Conservation (phyloP, 37 sponge, comb jelly and placozoan species). For the Crambe crambe region DNA sequence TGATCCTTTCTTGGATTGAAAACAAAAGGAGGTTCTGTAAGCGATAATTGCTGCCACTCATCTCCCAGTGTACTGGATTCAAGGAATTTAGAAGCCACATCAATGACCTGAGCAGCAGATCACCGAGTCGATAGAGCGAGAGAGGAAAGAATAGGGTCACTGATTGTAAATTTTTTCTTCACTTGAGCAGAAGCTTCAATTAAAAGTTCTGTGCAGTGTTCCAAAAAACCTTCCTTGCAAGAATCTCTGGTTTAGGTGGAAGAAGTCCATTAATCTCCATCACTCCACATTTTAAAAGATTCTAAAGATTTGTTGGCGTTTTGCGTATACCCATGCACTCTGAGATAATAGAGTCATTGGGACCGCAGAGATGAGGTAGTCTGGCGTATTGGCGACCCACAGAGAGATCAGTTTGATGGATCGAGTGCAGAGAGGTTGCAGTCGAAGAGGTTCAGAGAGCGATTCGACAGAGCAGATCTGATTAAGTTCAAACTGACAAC, state of each 20-base stretch:
- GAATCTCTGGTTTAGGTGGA: slow-evolving; percentile 1
- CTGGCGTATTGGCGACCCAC: too few relatives aligned
- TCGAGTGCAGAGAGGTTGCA: too few relatives aligned
- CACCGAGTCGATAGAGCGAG: neutral
- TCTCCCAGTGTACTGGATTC: neutral
- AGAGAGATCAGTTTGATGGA: too few relatives aligned
- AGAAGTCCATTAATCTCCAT: too few relatives aligned
- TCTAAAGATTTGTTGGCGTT: too few relatives aligned
- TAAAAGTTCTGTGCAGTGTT: neutral
- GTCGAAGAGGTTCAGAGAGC: too few relatives aligned
- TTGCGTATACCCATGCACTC: too few relatives aligned
- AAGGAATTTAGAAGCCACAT: neutral
- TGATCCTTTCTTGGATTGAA: neutral
- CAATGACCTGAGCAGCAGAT: neutral
- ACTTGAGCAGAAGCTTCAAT: neutral
- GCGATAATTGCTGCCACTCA: neutral
- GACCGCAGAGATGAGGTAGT: too few relatives aligned
- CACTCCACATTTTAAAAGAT: too few relatives aligned
- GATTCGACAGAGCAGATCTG: too few relatives aligned
- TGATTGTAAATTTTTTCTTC: slow-evolving; percentile 3
- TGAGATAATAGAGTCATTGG: too few relatives aligned
- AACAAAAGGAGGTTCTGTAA: slow-evolving; percentile 3
- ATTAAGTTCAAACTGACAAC: too few relatives aligned
- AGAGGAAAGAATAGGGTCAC: neutral
- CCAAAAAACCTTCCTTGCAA: neutral